A percentile compares a stretch with the other conserved stretches of the same genome.
phyloP scores from a whole-genome alignment of 2,888 invertebrate species.

The Pterobdella sp. region DNA sequence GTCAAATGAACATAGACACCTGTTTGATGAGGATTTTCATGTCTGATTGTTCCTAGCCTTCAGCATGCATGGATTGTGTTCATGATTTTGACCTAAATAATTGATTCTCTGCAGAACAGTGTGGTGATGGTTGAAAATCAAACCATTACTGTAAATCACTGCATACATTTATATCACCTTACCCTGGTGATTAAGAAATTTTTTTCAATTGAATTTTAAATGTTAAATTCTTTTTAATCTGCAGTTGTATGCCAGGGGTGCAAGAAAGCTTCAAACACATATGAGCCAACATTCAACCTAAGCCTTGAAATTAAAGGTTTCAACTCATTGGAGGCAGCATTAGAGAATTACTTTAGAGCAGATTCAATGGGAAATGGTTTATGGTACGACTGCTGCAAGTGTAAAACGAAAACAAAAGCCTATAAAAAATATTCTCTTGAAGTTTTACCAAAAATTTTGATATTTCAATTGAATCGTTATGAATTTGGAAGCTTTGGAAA shows the following conservation, averaged over 20 bases:
- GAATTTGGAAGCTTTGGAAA: not conserved
- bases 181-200: not conserved
- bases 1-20: not conserved
- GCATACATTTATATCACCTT: conserved; percentile 15
- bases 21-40: not conserved
- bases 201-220: not conserved
- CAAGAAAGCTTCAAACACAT: conserved; percentile 18
- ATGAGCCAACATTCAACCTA: conserved; percentile 21
- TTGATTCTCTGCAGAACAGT: conserved; percentile 19
- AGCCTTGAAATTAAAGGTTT: conserved; percentile 12
- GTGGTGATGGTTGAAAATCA: conserved; percentile 16
- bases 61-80: not conserved
- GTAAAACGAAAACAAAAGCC: conserved; percentile 7
- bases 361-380: conserved; percentile 11
- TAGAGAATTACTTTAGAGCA: not conserved
- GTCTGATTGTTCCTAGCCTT: not conserved
- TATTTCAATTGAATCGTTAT: conserved; percentile 21
- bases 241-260: conserved; percentile 23
- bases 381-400: conserved; percentile 23
- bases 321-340: conserved; percentile 14
- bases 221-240: not conserved
- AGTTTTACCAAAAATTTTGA: not conserved
- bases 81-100: not conserved
- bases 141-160: conserved; percentile 18
- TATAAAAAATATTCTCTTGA: conserved; percentile 13